Base-by-base conservation (phyloP, 2,113 vertebrate genomes). In the Triplophysa rosa region DNA sequence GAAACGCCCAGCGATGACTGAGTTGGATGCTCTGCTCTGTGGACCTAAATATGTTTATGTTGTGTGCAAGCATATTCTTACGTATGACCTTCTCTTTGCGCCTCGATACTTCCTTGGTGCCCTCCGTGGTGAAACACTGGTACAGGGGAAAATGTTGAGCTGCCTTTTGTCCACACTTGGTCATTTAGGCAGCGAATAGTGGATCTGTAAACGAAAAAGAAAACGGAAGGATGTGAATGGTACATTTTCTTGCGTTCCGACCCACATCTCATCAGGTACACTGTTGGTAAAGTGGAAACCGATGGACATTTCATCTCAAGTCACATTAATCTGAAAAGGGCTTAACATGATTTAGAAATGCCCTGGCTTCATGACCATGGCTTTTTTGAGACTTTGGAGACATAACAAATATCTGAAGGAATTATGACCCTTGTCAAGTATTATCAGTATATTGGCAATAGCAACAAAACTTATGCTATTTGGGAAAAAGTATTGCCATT, bases 1-100 rank as follows among this genome's bases (percentile, higher is more conserved):
- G 89, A 85, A 88, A 68, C 0, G 86, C 91, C 1, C 93, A 94
- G 72, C 94, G 94, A 87, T 96, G 95, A 95, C 93, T 88, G 56
- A 42, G 19, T 65, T 0, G 45, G 47, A 63, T 17, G 64, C 12
- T 24, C 17, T 47, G 64, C 45, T 73, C 74, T 23, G n/a, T 66
- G 61, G 47, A 76, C 63, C 65, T 49, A 58, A 71, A 54, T 56
- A 80, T 81, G 59, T 80, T 83, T 54, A 83, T 69, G 24, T 74
- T 67, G 56, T 82, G 79, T 81, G 79, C 83, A 75, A 80, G 67
- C 69, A 68, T 84, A 67, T 26, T 79, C 24, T 49, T 62, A 52
- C 47, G 8, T 63, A 24, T 58, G 77, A 70, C 47, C 58, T 81
- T 80, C 37, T 59, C 67, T 58, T 62, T 54, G 66, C 67, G 54